A percentile compares a stretch with the other conserved stretches of the same genome.
Evolutionary conservation across 2,888 invertebrate genomes (phyloP).

Genomic region (Apomyelois bistriatella): DNA sequence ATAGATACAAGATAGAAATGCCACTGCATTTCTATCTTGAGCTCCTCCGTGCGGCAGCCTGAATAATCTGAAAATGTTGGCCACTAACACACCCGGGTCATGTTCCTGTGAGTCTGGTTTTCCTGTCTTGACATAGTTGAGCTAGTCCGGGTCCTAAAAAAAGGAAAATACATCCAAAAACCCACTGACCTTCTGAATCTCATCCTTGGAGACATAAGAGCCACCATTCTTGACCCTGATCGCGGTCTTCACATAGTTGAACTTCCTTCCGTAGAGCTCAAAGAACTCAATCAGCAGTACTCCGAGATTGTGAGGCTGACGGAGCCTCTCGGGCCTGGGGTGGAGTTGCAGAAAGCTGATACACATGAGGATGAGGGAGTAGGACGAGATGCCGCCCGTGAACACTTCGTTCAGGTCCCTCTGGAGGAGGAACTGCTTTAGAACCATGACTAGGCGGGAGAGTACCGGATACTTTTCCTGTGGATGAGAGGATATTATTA

Average conservation of each 20-base stretch:
- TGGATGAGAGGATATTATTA: conserved; percentile 15
- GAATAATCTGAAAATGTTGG: too few relatives aligned
- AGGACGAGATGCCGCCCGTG: conserved; percentile 99
- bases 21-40: too few relatives aligned
- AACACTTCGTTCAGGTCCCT: conserved; percentile 99
- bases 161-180: too few relatives aligned
- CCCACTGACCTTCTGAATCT: conserved; percentile 83
- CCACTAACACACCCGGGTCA: too few relatives aligned
- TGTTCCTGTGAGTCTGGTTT: too few relatives aligned
- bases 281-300: conserved; percentile 97
- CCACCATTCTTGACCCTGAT: conserved; percentile 97
- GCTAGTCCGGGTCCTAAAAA: too few relatives aligned
- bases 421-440: conserved; percentile 99
- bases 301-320: conserved; percentile 88
- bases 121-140: too few relatives aligned
- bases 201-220: conserved; percentile 95
- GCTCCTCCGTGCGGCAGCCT: too few relatives aligned
- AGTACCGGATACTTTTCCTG: conserved; percentile 91
- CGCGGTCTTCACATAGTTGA: conserved; percentile 96
- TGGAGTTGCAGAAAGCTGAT: conserved; percentile 98
- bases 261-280: conserved; percentile 97
- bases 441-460: conserved; percentile 95
- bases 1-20: too few relatives aligned
- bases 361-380: conserved; percentile 98
- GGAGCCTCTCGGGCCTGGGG: conserved; percentile 87